phyloP scores from a whole-genome alignment of 1,140 invertebrate species.

The Lethrus apterus region DNA sequence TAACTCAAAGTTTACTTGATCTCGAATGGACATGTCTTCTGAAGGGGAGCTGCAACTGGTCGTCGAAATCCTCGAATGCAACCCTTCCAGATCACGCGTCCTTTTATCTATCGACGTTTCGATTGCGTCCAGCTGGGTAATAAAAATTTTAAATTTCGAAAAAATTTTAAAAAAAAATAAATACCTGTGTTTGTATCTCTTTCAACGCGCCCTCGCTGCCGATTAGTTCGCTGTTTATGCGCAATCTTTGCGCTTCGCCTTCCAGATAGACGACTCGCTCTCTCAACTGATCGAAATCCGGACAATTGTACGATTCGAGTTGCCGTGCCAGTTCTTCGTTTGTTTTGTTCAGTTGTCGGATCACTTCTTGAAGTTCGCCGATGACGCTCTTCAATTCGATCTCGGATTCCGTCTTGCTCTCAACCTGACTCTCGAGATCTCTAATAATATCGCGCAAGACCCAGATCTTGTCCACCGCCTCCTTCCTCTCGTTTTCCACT shows the following conservation, averaged over 20 bases:
- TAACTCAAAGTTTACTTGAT: conserved; percentile 44
- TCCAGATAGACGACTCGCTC: conserved; percentile 48
- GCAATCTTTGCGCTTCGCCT: conserved; percentile 50
- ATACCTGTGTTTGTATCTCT: conserved; percentile 44
- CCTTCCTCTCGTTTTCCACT: conserved; percentile 58
- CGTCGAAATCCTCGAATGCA: conserved; percentile 53
- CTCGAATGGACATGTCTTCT: conserved; percentile 69
- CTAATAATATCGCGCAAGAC: conserved; percentile 66
- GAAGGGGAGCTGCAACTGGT: conserved; percentile 61
- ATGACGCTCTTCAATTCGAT: conserved; percentile 44
- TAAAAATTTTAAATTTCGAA: neutral
- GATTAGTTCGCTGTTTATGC: conserved; percentile 48
- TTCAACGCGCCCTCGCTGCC: conserved; percentile 47
- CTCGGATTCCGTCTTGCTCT: conserved; percentile 47
- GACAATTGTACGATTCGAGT: conserved; percentile 41
- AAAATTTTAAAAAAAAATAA: neutral
- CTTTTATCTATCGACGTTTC: conserved; percentile 54
- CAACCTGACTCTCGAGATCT: conserved; percentile 64
- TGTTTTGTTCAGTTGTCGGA: conserved; percentile 48
- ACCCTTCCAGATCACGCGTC: conserved; percentile 59
- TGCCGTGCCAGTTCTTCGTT: conserved; percentile 49
- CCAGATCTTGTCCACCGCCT: conserved; percentile 61
- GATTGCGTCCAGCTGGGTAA: conserved; percentile 49
- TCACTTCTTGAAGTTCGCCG: conserved; percentile 38
- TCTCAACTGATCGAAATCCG: conserved; percentile 44